Evolutionary conservation across 2,797 vertebrate genomes (phyloP), one percentile per base, ranked within the genome.

Genomic region (Gymnoscopelus braueri): DNA sequence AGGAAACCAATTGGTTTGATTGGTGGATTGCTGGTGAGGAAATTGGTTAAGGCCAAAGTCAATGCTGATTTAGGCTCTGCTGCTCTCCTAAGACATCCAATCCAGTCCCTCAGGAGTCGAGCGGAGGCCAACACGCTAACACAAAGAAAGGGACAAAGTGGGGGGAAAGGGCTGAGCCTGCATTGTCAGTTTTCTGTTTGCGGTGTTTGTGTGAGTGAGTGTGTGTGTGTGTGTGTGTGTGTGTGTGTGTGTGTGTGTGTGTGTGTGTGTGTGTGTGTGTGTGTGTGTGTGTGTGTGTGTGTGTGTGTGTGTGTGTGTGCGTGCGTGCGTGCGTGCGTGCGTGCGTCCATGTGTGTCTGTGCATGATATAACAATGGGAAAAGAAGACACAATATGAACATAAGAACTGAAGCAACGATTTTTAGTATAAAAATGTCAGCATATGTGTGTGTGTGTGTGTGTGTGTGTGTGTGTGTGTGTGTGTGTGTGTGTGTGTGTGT

Each of bases 1-100:
- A 29, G 26, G 26, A 29, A 29, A 29, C 26, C 26, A 29, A 29
- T 29, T 29, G 26, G 26, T 29, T 29, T 29, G 26, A 29, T 29
- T 29, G 62, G 60, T 60, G 68, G 55, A 60, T 49, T 68, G 59
- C 57, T 50, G 64, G 39, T 60, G 44, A 72, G 65, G 67, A 72
- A 76, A 83, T 47, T 68, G 76, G 72, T 55, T 79, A 66, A 67
- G 61, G 67, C 64, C 70, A 84, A 78, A 78, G 69, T 84, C 71
- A 74, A 69, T 77, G 74, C 75, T 82, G 79, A 85, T 72, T 3
- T 4, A 77, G 80, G 72, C 75, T 80, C 48, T 51, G 69, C 75
- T 82, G 70, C 82, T 63, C 78, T 76, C 63, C 49, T 69, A 72
- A 81, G 80, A 82, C 62, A 77, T 52, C 55, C 56, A 68, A 72